Base-by-base conservation (phyloP, 2,113 vertebrate genomes). In the Cyprinodon variegatus region DNA sequence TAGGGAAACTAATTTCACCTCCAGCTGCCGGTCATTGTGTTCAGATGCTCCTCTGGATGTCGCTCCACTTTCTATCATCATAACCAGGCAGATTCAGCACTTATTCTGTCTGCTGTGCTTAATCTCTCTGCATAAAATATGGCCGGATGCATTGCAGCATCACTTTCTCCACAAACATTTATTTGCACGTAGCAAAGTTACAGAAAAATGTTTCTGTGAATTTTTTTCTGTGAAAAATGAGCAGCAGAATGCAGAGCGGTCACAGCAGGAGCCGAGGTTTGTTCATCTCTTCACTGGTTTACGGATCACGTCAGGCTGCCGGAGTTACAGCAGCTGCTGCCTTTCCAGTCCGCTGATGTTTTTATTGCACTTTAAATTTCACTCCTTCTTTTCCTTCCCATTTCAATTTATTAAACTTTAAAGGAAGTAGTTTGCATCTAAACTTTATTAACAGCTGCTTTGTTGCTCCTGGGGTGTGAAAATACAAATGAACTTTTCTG, bases 71-170 rank as follows among this genome's bases (percentile, higher is more conserved):
- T 81, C 45, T 74, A 15, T 61, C 59, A 29, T 62, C 64, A 41
- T 37, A 65, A 29, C 38, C 43, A 45, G 65, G n/a, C 39, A 40
- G 67, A 81, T 20, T 60, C 57, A 37, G 50, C 6, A 43, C 13
- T 75, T 70, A 72, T 73, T 43, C 62, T 57, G 43, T 53, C 20
- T 17, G 22, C 79, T 10, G 4, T 74, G 61, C 78, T 76, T 81
- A 67, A 74, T 68, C 29, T 82, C 76, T 61, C 85, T 85, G 76
- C 83, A 85, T 85, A 78, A 89, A 79, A 76, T 74, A 85, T 81
- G 4, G 1, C 17, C 4, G 65, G 46, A 39, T 53, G 12, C 11
- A 65, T n/a, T 38, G 20, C 72, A 71, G 2, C 20, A 8, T 57
- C 50, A 57, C n/a, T 57, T 53, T 17, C 17, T 6, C 50, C 50